phyloP scores from a whole-genome alignment of 2,113 vertebrate genomes.

The Miniopterus natalensis region DNA sequence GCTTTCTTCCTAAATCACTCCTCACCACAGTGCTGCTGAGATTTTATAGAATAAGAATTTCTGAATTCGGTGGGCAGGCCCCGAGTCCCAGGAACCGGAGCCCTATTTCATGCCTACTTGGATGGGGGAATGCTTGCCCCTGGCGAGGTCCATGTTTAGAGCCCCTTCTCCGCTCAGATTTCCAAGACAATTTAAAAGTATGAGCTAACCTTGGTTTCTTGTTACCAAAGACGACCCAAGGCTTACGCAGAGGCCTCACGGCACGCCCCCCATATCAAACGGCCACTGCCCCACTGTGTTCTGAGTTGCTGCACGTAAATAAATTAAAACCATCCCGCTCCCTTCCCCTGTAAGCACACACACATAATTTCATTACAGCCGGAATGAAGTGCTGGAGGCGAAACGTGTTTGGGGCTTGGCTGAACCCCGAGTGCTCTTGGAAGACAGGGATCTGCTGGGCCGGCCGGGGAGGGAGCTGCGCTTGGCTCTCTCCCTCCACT shows the following conservation, averaged over 20 bases:
- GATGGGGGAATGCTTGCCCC: not conserved
- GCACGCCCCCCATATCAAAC: constrained; percentile 30
- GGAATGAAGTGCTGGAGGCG: constrained; percentile 54
- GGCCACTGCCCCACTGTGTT: not conserved
- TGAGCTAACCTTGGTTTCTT: constrained; percentile 57
- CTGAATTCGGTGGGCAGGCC: not conserved
- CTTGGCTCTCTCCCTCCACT: not conserved
- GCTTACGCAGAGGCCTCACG: not conserved
- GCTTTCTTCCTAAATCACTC: not conserved
- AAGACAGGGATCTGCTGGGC: not conserved
- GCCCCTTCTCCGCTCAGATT: not conserved
- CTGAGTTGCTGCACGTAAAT: not conserved
- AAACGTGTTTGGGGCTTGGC: constrained; percentile 69
- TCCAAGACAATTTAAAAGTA: constrained; percentile 41
- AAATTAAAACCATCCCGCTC: constrained; percentile 72
- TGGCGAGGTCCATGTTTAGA: not conserved
- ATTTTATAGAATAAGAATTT: not conserved
- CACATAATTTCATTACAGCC: constrained; percentile 64
- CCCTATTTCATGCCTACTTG: constrained; percentile 62
- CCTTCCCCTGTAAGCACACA: constrained; percentile 39
- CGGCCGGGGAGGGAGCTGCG: not conserved
- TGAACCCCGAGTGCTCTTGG: constrained; percentile 67
- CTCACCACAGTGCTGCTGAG: not conserved
- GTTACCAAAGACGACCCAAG: constrained; percentile 22
- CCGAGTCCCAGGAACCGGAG: constrained; percentile 3